A percentile compares a stretch with the other conserved stretches of the same genome.
These are phyloP conservation scores for Aplysina aerophoba DNA, from an alignment of 37 sponge, comb jelly and placozoan species.

Conservation along the genomic window DNA sequence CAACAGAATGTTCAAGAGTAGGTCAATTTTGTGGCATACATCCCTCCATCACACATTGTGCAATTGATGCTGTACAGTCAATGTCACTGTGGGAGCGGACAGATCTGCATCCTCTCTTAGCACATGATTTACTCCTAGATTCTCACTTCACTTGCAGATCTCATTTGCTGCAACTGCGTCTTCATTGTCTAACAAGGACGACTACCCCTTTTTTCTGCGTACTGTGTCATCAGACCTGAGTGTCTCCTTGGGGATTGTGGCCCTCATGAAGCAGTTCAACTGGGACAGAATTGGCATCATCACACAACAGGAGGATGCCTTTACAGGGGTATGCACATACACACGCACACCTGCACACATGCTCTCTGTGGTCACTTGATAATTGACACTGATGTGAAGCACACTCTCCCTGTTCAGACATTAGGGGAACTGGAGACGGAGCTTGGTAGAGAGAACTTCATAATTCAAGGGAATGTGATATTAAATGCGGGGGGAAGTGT, in stretches of 20 bases:
- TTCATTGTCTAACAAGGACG: neutral
- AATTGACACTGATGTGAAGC: too few species aligned
- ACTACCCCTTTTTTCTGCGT: neutral
- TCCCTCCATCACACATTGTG: neutral
- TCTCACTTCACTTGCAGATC: neutral
- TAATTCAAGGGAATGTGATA: neutral
- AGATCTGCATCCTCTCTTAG: neutral
- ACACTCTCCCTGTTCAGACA: too few species aligned
- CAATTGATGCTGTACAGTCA: neutral
- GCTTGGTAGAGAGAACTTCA: neutral
- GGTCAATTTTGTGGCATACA: neutral
- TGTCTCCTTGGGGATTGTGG: constrained; percentile 2
- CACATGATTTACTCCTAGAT: neutral
- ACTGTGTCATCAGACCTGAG: neutral
- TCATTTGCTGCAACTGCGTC: constrained; percentile 21
- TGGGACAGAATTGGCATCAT: constrained; percentile 4
- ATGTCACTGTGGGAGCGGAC: neutral
- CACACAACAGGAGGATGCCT: constrained; percentile 18
- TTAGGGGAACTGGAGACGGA: too few species aligned
- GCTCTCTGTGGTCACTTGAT: too few species aligned
- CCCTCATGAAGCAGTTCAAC: constrained; percentile 8
- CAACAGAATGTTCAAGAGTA: neutral
- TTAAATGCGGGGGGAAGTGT: neutral
- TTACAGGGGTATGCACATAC: neutral
- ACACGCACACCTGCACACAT: too few species aligned